Evolutionary conservation across 1,140 invertebrate species (phyloP).

Genomic region (Oryzaephilus surinamensis): DNA sequence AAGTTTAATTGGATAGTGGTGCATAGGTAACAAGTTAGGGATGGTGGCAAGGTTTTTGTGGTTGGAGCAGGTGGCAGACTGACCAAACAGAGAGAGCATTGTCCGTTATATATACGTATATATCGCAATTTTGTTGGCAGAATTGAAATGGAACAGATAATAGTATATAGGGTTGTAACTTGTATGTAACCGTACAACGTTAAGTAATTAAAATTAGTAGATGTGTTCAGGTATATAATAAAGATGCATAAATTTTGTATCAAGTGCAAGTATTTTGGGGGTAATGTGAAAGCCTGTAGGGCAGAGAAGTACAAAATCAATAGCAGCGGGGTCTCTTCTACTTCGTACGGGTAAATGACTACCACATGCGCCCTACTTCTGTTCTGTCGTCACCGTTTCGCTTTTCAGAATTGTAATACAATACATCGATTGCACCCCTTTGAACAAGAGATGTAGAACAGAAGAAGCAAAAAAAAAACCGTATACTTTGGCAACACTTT

Average conservation of each 20-base stretch:
- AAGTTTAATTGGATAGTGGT: slow-evolving; percentile 11
- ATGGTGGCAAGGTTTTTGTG: slow-evolving; percentile 10
- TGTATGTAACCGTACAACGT: too few species aligned
- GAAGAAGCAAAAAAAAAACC: too few species aligned
- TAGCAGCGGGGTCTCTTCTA: slow-evolving; percentile 16
- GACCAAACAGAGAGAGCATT: slow-evolving; percentile 5
- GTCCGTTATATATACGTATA: too few species aligned
- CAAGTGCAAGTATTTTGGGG: slow-evolving; percentile 12
- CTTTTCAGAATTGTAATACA: slow-evolving; percentile 18
- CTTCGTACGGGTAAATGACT: slow-evolving; percentile 21
- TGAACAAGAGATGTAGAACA: too few species aligned
- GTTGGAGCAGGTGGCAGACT: neutral
- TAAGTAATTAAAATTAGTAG: too few species aligned
- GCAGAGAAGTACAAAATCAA: slow-evolving; percentile 17
- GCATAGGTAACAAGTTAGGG: slow-evolving; percentile 9
- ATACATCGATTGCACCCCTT: too few species aligned
- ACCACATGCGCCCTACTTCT: slow-evolving; percentile 21
- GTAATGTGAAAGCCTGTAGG: slow-evolving; percentile 9
- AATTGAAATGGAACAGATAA: too few species aligned
- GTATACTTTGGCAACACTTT: slow-evolving; percentile 14
- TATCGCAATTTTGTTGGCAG: too few species aligned
- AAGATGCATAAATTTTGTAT: too few species aligned
- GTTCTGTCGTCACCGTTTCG: slow-evolving; percentile 17
- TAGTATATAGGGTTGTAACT: too few species aligned
- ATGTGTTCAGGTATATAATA: too few species aligned